A percentile compares a stretch with the other conserved stretches of the same genome.
Evolutionary conservation across 2,113 vertebrate species (phyloP).

Genomic region (Taxidea taxus): DNA sequence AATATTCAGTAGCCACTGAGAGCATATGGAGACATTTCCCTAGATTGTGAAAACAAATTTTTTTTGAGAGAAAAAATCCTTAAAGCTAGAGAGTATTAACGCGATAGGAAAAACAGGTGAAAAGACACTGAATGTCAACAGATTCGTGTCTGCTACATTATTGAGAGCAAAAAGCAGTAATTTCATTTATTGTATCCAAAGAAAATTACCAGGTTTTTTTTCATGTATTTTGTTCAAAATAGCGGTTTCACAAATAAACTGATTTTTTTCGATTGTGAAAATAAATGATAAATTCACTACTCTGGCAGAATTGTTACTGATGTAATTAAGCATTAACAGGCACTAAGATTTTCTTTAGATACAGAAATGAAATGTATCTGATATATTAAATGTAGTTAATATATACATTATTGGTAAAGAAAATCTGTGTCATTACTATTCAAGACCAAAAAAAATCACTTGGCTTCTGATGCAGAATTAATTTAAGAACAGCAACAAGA

Average conservation of each 20-base stretch:
- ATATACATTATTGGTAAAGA: slow-evolving; percentile 59
- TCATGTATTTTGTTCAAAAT: slow-evolving; percentile 14
- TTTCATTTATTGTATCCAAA: slow-evolving; percentile 33
- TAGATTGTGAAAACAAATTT: background rate
- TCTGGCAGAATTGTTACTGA: slow-evolving; percentile 49
- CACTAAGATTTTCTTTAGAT: slow-evolving; percentile 32
- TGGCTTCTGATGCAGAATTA: slow-evolving; percentile 64
- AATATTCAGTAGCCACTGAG: background rate
- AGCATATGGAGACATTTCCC: background rate
- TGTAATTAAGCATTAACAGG: slow-evolving; percentile 24
- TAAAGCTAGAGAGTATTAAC: background rate
- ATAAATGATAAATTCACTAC: slow-evolving; percentile 6
- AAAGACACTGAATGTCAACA: background rate
- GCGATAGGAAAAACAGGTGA: background rate
- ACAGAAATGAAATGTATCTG: slow-evolving; percentile 44
- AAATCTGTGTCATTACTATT: slow-evolving; percentile 66
- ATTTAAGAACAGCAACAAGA: slow-evolving; percentile 64
- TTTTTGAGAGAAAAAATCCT: background rate
- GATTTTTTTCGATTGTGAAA: background rate
- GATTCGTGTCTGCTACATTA: background rate
- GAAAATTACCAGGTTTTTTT: background rate
- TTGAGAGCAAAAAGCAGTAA: background rate
- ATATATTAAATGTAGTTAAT: slow-evolving; percentile 54
- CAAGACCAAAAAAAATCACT: slow-evolving; percentile 65
- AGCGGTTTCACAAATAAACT: background rate